Evolutionary conservation across 2,797 vertebrate genomes (phyloP).

Genomic region (Vireo griseus): DNA sequence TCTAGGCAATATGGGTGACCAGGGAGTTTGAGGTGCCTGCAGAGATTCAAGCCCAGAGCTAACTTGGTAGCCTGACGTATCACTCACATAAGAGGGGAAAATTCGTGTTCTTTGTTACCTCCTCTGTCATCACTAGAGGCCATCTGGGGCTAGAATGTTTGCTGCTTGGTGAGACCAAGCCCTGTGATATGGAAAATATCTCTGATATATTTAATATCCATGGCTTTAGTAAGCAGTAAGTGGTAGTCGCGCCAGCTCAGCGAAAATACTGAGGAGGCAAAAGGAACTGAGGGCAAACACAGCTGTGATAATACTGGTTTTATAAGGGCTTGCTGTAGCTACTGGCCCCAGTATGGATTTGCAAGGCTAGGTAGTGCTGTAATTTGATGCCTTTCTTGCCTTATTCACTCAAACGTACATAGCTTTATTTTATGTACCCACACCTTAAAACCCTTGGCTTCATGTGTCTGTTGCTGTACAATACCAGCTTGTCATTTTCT

Average conservation of each 20-base stretch:
- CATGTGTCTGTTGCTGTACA: background rate
- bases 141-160: background rate
- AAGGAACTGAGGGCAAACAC: background rate
- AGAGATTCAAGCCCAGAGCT: background rate
- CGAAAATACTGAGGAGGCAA: background rate
- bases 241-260: background rate
- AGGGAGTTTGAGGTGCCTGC: fast-evolving
- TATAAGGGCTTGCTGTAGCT: background rate
- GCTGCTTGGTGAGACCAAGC: background rate
- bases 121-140: background rate
- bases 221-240: background rate
- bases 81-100: fast-evolving
- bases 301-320: background rate
- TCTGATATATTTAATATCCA: background rate
- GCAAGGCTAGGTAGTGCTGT: background rate
- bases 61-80: fast-evolving
- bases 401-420: background rate
- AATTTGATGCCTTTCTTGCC: background rate
- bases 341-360: background rate
- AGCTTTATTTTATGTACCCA: slow-evolving; percentile 4
- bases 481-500: background rate
- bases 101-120: background rate
- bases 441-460: background rate
- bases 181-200: background rate
- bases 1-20: background rate